Evolutionary conservation across 1,140 invertebrate genomes (phyloP), one percentile per base, ranked within the genome.

Genomic region (Caerostris darwini): DNA sequence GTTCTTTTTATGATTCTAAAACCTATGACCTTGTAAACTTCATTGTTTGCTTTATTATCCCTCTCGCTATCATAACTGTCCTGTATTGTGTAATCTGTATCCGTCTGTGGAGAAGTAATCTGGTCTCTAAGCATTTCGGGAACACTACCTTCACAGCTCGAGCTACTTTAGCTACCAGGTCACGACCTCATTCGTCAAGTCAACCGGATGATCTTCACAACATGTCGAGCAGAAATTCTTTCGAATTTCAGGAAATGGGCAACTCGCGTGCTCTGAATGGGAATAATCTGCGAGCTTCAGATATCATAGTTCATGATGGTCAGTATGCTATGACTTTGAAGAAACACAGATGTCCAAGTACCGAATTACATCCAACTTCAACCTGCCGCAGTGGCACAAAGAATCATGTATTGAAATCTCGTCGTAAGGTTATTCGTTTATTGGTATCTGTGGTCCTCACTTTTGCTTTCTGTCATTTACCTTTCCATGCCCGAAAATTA

Each of bases 401-500:
- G 53, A 94, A 94, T 58, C 85, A 94, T 69, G 93, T 96, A 2
- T 93, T 96, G 7, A 95, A 95, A 12, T 95, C 96, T 19, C 94
- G 96, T 50, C 95, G 96, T 3, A 95, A 95, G 71, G 96, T 97
- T 8, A 96, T 96, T 91, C 97, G 98, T 85, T 98, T 99, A 97
- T 96, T 99, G 53, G 97, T 98, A 54, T 97, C 98, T 5, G 97
- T 98, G 12, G 97, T 98, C 7, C 96, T 98, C 64, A 97, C 97
- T 83, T 99, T 99, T 96, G 98, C 98, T 3, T 94, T 98, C 12
- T 98, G 98, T 96, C 98, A 98, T 96, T 96, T 98, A 53, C 98
- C 98, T 1, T 97, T 98, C 96, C 98, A 98, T 96, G 97, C 97
- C 1, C 96, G 98, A 12, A 98, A 98, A 95, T 97, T 98, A 96